phyloP scores from a whole-genome alignment of 2,113 vertebrate species.

The Suncus etruscus region DNA sequence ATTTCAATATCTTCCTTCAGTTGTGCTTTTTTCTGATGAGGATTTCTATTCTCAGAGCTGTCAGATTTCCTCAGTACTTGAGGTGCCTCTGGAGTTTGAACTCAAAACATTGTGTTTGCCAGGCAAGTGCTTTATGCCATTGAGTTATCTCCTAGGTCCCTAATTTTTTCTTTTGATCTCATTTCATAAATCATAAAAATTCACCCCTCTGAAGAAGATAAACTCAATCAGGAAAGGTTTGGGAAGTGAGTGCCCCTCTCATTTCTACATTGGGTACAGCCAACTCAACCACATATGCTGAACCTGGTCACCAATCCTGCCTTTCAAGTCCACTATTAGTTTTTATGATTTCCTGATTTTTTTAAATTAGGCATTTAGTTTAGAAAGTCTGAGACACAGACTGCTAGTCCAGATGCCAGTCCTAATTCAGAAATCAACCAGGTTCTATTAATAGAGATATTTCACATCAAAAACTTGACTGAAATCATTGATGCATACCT shows the following conservation, averaged over 20 bases:
- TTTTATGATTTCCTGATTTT: constrained; percentile 44
- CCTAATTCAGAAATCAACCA: constrained; percentile 56
- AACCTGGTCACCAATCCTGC: neutral
- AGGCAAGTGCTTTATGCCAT: too few relatives aligned
- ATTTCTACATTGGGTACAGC: neutral
- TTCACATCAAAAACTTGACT: constrained; percentile 57
- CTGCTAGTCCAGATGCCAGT: constrained; percentile 56
- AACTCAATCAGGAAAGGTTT: too few relatives aligned
- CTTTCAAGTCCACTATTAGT: neutral
- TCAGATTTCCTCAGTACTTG: too few relatives aligned
- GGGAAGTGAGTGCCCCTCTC: neutral
- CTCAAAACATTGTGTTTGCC: too few relatives aligned
- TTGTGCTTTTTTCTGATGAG: too few relatives aligned
- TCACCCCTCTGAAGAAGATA: neutral
- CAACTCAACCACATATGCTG: neutral
- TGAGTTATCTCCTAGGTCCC: too few relatives aligned
- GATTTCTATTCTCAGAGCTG: too few relatives aligned
- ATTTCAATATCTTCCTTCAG: neutral
- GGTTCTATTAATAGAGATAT: constrained; percentile 52
- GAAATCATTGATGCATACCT: constrained; percentile 52
- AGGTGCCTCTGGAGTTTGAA: too few relatives aligned
- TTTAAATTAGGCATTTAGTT: constrained; percentile 7
- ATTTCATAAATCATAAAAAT: constrained; percentile 36
- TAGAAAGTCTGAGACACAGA: constrained; percentile 51
- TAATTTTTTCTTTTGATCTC: neutral